Evolutionary conservation across 1,140 invertebrate genomes (phyloP), one percentile per base, ranked within the genome.

Genomic region (Nasonia longicornis): DNA sequence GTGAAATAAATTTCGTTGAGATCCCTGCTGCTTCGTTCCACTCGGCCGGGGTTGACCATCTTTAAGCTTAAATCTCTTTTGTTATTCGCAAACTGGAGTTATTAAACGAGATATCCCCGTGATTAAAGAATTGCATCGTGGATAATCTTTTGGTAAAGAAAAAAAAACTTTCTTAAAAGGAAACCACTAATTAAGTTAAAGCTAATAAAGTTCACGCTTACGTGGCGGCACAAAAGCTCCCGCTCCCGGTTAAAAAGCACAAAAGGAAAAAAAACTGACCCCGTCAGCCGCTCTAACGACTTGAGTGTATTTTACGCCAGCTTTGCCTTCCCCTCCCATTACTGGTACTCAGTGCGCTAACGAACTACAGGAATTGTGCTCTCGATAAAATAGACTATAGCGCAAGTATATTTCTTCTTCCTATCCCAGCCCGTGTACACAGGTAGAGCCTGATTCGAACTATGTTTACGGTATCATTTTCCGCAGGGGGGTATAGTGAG

Each of bases 381-480:
- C 26, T 4, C 58, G 74, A 64, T 76, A 76, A 76, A 76, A 76
- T 66, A 76, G 22, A 42, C 74, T 58, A 76, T 58, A 76, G 74
- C 52, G 74, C 48, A 63, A 48, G 58, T 35, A 66, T 66, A 76
- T 66, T 76, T 76, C 26, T 63, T 35, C 71, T 70, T 14, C n/a
- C 29, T 38, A 38, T 38, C 16, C 31, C 29, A 42, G 0, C 4
- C 12, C n/a, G 20, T 70, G 31, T 70, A 70, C 4, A 20, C 35
- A 7, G 42, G 11, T 29, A 7, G 35, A 20, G 7, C 20, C n/a
- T 42, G 14, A 14, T 52, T 12, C 38, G 42, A 11, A 8, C 74
- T 31, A 16, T 64, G 22, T 66, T 76, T 76, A 66, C 58, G 74
- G 26, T 76, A 76, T 76, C 26, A 42, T 66, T 76, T 76, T 76